phyloP scores from a whole-genome alignment of 2,113 vertebrate genomes.

The Bostrychus sinensis region DNA sequence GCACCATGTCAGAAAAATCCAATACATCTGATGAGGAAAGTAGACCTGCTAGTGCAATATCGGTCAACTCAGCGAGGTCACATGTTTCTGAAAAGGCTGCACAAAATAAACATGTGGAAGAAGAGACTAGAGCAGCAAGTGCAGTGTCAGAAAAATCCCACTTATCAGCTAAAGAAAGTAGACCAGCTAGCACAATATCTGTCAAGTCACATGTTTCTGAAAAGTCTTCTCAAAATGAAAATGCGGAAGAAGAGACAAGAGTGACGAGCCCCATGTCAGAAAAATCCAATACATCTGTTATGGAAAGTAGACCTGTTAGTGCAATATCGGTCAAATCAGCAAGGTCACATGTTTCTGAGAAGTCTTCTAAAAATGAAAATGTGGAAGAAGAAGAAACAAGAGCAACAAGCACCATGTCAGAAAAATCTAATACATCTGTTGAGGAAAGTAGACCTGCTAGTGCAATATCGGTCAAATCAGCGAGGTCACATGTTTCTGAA shows the following conservation, averaged over 20 bases:
- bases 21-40: no score
- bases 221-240: background rate
- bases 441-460: conserved; percentile 34
- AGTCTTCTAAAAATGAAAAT: no score
- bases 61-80: conserved; percentile 48
- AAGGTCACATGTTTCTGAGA: conserved; percentile 41
- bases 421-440: background rate
- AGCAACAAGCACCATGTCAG: conserved; percentile 6
- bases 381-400: no score
- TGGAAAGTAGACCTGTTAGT: conserved; percentile 34
- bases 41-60: conserved; percentile 38
- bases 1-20: no score
- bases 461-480: conserved; percentile 52
- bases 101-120: no score
- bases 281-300: no score
- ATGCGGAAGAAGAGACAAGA: background rate
- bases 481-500: conserved; percentile 37
- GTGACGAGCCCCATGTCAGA: no score
- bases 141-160: conserved; percentile 45
- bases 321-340: conserved; percentile 49
- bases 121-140: background rate
- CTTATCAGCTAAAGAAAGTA: background rate
- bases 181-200: background rate
- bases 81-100: no score
- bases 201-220: conserved; percentile 1